Evolutionary conservation across 2,797 vertebrate genomes (phyloP).

Genomic region (Crax fasciolata): DNA sequence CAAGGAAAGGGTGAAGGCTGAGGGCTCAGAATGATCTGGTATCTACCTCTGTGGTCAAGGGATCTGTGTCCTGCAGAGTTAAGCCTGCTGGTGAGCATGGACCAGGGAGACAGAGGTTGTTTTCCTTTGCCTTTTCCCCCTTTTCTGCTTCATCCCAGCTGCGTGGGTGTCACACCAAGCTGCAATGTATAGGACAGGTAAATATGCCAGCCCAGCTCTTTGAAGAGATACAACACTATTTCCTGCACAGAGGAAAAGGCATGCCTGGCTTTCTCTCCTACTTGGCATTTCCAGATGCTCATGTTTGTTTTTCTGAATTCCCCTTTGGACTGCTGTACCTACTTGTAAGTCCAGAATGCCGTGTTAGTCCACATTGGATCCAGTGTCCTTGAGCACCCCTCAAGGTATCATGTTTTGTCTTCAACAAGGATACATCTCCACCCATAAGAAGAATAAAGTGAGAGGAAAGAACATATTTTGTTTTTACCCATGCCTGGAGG

Average conservation of each 20-base stretch:
- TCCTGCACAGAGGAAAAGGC: not conserved
- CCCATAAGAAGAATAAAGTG: not conserved
- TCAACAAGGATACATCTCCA: not conserved
- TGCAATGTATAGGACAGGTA: not conserved
- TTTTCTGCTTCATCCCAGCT: not conserved
- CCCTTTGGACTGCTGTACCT: not conserved
- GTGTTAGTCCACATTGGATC: not conserved
- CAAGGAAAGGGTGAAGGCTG: not conserved
- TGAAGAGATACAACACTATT: not conserved
- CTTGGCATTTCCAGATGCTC: not conserved
- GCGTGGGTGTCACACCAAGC: not conserved
- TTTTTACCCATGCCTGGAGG: conserved; percentile 26
- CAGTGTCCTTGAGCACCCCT: not conserved
- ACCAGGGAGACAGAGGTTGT: not conserved
- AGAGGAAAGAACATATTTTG: conserved; percentile 25
- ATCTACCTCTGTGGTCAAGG: not conserved
- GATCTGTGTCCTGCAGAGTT: not conserved
- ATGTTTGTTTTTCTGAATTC: not conserved
- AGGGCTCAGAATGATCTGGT: not conserved
- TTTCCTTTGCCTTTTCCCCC: not conserved
- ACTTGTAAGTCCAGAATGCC: not conserved
- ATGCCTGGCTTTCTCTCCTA: not conserved
- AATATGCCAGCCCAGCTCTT: not conserved
- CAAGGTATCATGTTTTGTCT: not conserved
- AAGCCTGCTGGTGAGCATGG: fast-evolving